Evolutionary conservation across 2,888 invertebrate species (phyloP), one percentile per base, ranked within the genome.

Genomic region (Allygus modestus): DNA sequence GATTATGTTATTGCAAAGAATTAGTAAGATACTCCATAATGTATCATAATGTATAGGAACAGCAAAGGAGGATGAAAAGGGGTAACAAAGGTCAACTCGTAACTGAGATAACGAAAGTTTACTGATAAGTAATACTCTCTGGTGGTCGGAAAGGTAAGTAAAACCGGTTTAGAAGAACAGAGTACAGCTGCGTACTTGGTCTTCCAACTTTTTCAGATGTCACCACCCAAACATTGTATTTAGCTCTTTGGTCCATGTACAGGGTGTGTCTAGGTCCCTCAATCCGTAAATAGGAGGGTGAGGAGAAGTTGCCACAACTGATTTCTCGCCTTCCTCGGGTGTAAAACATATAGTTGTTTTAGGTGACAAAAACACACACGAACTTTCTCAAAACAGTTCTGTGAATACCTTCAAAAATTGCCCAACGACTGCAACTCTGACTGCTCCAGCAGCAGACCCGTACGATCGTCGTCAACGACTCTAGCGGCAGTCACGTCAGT

Each of bases 401-500:
- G 43, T 79, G 28, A 0, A 79, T 12, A n/a, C 11, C 51, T 12
- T 79, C 12, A 28, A 79, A 46, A 79, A 79, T 79, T 51, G 79
- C 15, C 31, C 79, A 81, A 81, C 81, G 58, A 81, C 81, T 81
- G 58, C 12, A 58, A 33, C 15, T 81, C 11, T 81, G 81, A 51
- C 79, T 79, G 79, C 79, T 51, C 79, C 79, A 28, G 51, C 12
- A 79, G 41, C 79, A 79, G 79, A 51, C 79, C 79, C 46, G 23
- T 51, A 37, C 31, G 79, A 79, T 51, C 9, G 79, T 9, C 23
- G 51, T 46, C 43, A 51, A 26, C 23, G 26, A 79, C 79, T 79
- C 15, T 51, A 28, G 79, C 28, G 20, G 28, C 79, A 79, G 79
- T 26, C 79, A 28, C 20, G 26, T 69, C 31, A 37, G 69, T 69